phyloP scores from a whole-genome alignment of 2,113 vertebrate genomes.

The Tautogolabrus adspersus region DNA sequence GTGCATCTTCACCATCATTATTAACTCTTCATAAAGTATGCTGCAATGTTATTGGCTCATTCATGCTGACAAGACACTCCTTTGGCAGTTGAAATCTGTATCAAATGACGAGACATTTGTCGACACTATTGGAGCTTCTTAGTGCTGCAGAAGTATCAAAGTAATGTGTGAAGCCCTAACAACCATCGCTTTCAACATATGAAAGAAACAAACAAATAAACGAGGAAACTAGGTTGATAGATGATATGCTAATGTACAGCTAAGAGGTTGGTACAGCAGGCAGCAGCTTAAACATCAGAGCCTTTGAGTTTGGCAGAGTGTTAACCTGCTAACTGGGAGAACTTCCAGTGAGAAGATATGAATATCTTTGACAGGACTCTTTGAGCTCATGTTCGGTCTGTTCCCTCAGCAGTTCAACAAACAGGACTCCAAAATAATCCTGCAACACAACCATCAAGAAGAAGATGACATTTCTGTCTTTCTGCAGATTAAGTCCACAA shows the following conservation, averaged over 20 bases:
- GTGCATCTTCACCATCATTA: too few species aligned
- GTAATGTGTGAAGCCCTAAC: too few species aligned
- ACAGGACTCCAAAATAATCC: neutral
- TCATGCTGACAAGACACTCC: neutral
- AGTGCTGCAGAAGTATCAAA: too few species aligned
- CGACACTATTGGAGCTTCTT: neutral
- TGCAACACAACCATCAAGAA: slow-evolving; percentile 2
- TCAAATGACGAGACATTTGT: too few species aligned
- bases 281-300: neutral
- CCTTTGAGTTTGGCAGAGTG: neutral
- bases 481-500: neutral
- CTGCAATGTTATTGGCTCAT: neutral
- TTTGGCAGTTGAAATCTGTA: too few species aligned
- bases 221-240: too few species aligned
- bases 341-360: neutral
- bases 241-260: too few species aligned
- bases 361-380: neutral
- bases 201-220: too few species aligned
- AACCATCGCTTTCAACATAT: too few species aligned
- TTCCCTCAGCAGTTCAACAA: neutral
- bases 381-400: neutral
- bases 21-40: neutral
- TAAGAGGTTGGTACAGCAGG: neutral
- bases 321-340: neutral
- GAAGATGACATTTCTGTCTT: neutral